phyloP scores from a whole-genome alignment of 2,797 vertebrate species.

The Zalophus californianus region DNA sequence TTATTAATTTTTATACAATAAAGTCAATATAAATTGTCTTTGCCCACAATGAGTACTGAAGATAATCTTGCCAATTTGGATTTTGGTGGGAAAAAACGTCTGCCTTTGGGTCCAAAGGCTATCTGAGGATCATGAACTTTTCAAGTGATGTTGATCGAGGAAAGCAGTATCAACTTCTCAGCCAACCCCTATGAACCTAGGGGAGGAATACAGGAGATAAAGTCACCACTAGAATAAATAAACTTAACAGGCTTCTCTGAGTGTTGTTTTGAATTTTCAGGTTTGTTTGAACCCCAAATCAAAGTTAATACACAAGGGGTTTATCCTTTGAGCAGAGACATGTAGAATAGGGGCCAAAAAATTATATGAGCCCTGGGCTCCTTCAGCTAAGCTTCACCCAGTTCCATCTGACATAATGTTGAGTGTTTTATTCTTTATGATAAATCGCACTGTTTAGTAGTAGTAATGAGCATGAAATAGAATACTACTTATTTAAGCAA shows the following conservation, averaged over 20 bases:
- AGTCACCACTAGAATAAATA: background rate
- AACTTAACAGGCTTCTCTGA: background rate
- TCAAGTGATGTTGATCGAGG: background rate
- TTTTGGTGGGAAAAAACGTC: background rate
- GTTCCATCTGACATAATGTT: background rate
- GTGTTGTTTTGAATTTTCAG: background rate
- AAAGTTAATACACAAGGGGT: background rate
- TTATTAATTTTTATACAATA: background rate
- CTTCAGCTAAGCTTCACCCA: background rate
- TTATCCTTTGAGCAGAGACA: background rate
- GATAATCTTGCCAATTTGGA: background rate
- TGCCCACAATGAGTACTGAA: background rate
- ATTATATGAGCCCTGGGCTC: background rate
- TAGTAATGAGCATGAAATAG: background rate
- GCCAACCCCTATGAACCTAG: background rate
- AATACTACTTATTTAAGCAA: background rate
- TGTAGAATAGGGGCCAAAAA: background rate
- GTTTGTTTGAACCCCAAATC: constrained; percentile 10
- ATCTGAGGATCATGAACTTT: background rate
- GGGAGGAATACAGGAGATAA: background rate
- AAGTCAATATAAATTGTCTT: background rate
- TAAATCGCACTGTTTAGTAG: background rate
- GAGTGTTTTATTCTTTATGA: background rate
- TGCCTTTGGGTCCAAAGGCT: background rate
- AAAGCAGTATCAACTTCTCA: background rate